Conservation (phyloP, 2,888 invertebrate species). For the Emmelina monodactyla region DNA sequence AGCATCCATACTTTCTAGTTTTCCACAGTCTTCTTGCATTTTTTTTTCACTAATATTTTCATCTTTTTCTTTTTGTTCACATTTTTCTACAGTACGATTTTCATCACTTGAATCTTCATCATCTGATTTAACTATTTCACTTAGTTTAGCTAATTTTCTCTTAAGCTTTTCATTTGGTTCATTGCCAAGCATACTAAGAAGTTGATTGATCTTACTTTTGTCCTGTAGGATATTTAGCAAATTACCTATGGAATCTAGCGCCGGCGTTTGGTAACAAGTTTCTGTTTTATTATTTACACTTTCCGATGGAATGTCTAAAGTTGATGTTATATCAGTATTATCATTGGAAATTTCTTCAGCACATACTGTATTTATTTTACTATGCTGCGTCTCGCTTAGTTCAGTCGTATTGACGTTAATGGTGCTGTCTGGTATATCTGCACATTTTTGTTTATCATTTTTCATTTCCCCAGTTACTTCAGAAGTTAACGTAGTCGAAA, state of each 20-base stretch:
- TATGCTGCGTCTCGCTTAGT: too few species aligned
- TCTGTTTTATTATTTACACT: slow-evolving; percentile 16
- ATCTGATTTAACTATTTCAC: slow-evolving; percentile 59
- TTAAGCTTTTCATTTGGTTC: slow-evolving; percentile 58
- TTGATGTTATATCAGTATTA: slow-evolving; percentile 32
- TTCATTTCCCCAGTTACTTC: slow-evolving; percentile 11
- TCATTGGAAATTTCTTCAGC: slow-evolving; percentile 34
- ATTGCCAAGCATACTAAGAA: slow-evolving; percentile 45
- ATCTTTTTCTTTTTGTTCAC: slow-evolving; percentile 2
- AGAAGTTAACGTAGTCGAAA: too few species aligned
- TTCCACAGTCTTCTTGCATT: not conserved
- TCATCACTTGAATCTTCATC: slow-evolving; percentile 33
- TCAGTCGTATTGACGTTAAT: too few species aligned
- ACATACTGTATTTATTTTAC: slow-evolving; percentile 28
- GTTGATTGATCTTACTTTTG: slow-evolving; percentile 56
- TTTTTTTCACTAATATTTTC: too few species aligned
- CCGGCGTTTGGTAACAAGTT: slow-evolving; percentile 16
- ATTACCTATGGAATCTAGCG: slow-evolving; percentile 34
- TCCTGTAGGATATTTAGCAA: slow-evolving; percentile 46
- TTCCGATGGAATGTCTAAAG: slow-evolving; percentile 23
- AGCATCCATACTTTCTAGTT: not conserved
- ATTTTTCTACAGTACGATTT: too few species aligned
- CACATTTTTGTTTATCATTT: slow-evolving; percentile 16
- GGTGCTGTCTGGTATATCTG: slow-evolving; percentile 43
- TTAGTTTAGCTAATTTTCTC: slow-evolving; percentile 65